These are phyloP conservation scores for Stenodema calcarata DNA, from an alignment of 2,888 invertebrate genomes.

Conservation along the genomic window DNA sequence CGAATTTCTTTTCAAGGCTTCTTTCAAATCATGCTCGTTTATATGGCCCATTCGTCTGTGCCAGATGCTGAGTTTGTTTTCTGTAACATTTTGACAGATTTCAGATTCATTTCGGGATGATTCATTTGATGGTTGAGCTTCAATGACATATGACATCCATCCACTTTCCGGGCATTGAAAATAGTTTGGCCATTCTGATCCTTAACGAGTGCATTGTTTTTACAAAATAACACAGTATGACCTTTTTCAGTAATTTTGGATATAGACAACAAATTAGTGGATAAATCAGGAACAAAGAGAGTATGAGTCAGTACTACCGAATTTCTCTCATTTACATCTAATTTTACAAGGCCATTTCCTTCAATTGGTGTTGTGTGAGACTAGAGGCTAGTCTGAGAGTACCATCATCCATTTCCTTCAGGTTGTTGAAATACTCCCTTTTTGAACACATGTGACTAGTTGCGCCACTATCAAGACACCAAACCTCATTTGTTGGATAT, in stretches of 20 bases:
- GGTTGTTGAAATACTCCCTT: neutral
- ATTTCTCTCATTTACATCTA: neutral
- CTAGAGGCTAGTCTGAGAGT: neutral
- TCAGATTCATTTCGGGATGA: neutral
- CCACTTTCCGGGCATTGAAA: neutral
- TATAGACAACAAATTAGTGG: constrained; percentile 18
- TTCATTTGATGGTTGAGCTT: neutral
- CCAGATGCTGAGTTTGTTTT: neutral
- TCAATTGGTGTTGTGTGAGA: neutral
- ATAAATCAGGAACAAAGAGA: neutral
- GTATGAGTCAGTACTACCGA: neutral
- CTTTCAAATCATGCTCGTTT: constrained; percentile 15
- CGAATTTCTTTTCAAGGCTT: constrained; percentile 1
- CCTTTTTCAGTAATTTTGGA: constrained; percentile 32
- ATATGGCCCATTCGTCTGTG: constrained; percentile 22
- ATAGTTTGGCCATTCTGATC: neutral
- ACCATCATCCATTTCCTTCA: neutral
- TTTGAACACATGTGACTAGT: neutral
- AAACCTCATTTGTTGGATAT: neutral
- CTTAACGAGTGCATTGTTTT: neutral
- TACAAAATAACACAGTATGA: neutral
- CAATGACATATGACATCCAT: neutral
- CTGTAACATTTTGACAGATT: neutral
- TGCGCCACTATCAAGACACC: neutral
- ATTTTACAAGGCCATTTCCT: neutral